These are phyloP conservation scores for Ectemnius cavifrons DNA, from an alignment of 2,888 invertebrate genomes.

Conservation along the genomic window DNA sequence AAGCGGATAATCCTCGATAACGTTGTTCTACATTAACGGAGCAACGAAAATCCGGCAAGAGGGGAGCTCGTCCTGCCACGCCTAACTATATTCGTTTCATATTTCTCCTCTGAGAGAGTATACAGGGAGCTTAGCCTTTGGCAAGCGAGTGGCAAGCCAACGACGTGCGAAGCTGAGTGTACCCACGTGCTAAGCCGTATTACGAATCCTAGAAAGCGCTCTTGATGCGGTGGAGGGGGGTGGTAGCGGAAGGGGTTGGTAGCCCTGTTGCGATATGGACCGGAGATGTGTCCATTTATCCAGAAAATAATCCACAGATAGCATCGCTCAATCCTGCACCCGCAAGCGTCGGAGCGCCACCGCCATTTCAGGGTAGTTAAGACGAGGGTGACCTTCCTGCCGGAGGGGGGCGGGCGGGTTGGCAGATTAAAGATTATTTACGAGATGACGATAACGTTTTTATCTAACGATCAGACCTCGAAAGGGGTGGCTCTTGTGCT, in stretches of 20 bases:
- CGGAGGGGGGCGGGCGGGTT: constrained; percentile 33
- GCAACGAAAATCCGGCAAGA: constrained; percentile 16
- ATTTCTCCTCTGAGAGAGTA: constrained; percentile 48
- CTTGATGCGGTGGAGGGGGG: neutral
- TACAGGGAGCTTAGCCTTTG: constrained; percentile 1
- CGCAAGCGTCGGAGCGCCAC: constrained; percentile 35
- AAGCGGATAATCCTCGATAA: constrained; percentile 44
- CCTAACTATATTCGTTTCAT: constrained; percentile 58
- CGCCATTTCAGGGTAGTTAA: constrained; percentile 35
- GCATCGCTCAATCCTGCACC: constrained; percentile 40
- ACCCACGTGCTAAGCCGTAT: constrained; percentile 63
- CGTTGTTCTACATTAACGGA: constrained; percentile 31
- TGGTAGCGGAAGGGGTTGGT: constrained; percentile 21
- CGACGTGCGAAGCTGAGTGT: constrained; percentile 55
- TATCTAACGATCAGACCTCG: constrained; percentile 67
- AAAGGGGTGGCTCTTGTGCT: constrained; percentile 57
- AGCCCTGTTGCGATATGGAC: constrained; percentile 30
- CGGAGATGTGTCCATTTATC: constrained; percentile 73
- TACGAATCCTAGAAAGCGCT: constrained; percentile 51
- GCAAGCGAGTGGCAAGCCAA: neutral
- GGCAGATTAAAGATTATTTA: constrained; percentile 75
- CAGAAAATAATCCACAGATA: constrained; percentile 75
- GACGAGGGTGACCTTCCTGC: constrained; percentile 16
- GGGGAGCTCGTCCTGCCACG: neutral
- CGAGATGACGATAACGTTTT: constrained; percentile 75